phyloP scores from a whole-genome alignment of 2,797 vertebrate species.

The Mormyrops boulengeri region DNA sequence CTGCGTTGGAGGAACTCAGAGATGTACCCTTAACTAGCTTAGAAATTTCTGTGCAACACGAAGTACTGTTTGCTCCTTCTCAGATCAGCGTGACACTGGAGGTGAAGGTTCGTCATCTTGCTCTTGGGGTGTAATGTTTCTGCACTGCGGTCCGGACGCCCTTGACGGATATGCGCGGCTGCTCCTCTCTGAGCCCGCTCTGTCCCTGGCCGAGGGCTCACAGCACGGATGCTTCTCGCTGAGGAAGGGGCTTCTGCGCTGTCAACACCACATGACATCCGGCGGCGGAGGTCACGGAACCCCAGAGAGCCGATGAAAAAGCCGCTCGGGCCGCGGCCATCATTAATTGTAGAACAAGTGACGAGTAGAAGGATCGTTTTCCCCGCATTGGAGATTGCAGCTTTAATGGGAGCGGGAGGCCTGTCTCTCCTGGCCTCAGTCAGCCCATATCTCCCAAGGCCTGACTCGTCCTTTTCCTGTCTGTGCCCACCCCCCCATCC shows the following conservation, averaged over 20 bases:
- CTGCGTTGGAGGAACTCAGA: neutral
- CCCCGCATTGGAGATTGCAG: slow-evolving; percentile 14
- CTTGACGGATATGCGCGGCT: neutral
- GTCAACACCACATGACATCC: slow-evolving; percentile 53
- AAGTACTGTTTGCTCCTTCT: neutral
- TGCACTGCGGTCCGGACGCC: neutral
- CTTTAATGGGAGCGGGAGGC: neutral
- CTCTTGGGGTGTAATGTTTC: neutral
- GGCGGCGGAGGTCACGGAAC: slow-evolving; percentile 42
- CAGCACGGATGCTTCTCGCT: neutral
- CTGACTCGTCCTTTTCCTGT: slow-evolving; percentile 55
- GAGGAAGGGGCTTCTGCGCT: slow-evolving; percentile 18
- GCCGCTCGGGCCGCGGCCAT: slow-evolving; percentile 42
- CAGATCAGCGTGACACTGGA: neutral
- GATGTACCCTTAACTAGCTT: neutral
- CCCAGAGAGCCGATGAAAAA: slow-evolving; percentile 40
- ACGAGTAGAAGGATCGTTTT: slow-evolving; percentile 35
- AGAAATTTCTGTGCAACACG: neutral
- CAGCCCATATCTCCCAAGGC: slow-evolving; percentile 51
- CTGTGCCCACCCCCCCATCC: slow-evolving; percentile 19
- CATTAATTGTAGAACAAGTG: slow-evolving; percentile 50
- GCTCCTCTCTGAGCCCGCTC: neutral
- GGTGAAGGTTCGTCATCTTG: neutral
- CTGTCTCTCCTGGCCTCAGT: slow-evolving; percentile 19
- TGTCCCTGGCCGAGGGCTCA: neutral